Conservation (phyloP, 2,113 vertebrate genomes). For the Aptenodytes patagonicus region DNA sequence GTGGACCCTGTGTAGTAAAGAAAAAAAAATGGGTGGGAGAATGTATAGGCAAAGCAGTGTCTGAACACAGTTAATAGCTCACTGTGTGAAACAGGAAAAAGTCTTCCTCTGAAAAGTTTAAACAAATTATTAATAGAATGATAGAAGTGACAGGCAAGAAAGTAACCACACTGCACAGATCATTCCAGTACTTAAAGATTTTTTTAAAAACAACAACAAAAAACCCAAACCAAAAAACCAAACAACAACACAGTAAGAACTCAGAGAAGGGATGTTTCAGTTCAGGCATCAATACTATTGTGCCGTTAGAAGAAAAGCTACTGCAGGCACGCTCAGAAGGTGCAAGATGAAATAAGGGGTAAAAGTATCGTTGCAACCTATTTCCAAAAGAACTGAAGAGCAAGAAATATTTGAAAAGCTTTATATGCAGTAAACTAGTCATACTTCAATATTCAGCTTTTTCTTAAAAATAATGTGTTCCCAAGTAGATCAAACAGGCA, state of each 20-base stretch:
- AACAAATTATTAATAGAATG: not conserved
- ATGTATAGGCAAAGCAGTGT: not conserved
- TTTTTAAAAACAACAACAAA: not conserved
- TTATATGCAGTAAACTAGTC: not conserved
- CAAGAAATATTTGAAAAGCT: not conserved
- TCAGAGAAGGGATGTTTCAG: not conserved
- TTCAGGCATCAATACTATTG: not conserved
- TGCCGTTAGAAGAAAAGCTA: not conserved
- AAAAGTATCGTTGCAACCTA: not conserved
- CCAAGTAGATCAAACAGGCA: not conserved
- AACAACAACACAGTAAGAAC: not conserved
- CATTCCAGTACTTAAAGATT: not conserved
- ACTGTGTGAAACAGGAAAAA: not conserved
- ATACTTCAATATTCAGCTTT: not conserved
- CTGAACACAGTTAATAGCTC: not conserved
- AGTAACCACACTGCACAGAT: not conserved
- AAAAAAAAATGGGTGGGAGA: not conserved
- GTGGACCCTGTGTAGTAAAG: constrained; percentile 82
- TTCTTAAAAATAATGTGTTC: not conserved
- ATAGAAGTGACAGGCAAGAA: not conserved
- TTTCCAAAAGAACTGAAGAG: not conserved
- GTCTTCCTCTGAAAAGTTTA: not conserved
- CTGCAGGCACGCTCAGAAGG: not conserved
- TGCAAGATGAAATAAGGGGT: not conserved
- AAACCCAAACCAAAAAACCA: not conserved